Percentiles rank a stretch among this genome's conserved stretches.
These are phyloP conservation scores for Ariopsis seemanni DNA, from an alignment of 2,113 vertebrate genomes.

Conservation along the genomic window DNA sequence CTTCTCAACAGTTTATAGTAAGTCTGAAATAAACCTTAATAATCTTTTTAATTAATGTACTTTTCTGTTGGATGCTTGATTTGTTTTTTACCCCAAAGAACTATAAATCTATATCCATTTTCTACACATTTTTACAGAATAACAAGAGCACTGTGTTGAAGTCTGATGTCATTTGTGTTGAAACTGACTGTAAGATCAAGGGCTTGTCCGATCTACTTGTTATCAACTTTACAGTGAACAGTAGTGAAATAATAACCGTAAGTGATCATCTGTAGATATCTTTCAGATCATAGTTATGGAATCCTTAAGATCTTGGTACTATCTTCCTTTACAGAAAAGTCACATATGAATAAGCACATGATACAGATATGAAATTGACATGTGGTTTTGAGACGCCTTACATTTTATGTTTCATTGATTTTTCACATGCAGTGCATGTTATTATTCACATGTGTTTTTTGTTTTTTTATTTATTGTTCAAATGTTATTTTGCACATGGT, in stretches of 20 bases:
- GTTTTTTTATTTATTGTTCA: no score
- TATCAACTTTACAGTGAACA: neutral
- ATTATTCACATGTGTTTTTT: no score
- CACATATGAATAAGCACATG: neutral
- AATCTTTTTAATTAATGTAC: neutral
- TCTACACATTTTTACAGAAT: conserved; percentile 41
- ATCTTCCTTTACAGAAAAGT: neutral
- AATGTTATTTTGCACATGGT: no score
- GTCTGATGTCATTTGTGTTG: conserved; percentile 58
- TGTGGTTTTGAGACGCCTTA: neutral
- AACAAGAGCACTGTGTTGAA: neutral
- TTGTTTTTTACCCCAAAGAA: neutral
- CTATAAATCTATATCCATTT: neutral
- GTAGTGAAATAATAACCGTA: conserved; percentile 35
- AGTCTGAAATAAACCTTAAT: neutral
- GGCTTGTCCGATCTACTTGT: neutral
- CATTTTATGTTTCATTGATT: neutral
- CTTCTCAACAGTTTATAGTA: conserved; percentile 57
- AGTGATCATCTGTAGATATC: neutral
- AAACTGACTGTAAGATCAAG: neutral
- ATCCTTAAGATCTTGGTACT: neutral
- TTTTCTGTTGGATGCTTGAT: neutral
- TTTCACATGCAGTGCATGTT: neutral
- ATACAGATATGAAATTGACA: neutral
- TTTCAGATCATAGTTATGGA: neutral